Percentiles rank a stretch among this genome's conserved stretches.
phyloP scores from a whole-genome alignment of 1,140 invertebrate genomes.

The Daktulosphaira vitifoliae region DNA sequence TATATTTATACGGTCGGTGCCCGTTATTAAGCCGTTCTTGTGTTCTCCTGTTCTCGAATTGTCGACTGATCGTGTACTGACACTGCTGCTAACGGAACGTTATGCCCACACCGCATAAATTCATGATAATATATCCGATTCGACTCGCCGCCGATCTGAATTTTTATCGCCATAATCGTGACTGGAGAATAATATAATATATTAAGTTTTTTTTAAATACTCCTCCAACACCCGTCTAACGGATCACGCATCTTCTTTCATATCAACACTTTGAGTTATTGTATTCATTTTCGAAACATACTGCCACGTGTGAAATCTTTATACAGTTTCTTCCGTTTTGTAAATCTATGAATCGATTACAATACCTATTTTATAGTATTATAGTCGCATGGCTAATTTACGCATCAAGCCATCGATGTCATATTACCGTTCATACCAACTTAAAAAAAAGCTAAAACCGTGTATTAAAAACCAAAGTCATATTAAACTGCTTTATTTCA shows the following conservation, averaged over 20 bases:
- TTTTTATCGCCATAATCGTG: constrained; percentile 27
- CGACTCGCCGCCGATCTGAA: constrained; percentile 23
- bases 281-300: neutral
- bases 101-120: neutral
- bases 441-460: no score
- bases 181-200: constrained; percentile 30
- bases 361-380: constrained; percentile 9
- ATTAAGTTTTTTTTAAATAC: constrained; percentile 22
- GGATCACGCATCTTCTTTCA: neutral
- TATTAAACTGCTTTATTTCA: no score
- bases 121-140: constrained; percentile 21
- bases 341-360: constrained; percentile 2
- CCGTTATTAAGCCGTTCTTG: constrained; percentile 22
- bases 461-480: no score
- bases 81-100: constrained; percentile 27
- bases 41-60: no score
- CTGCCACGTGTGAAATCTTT: neutral
- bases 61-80: no score
- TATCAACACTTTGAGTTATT: neutral
- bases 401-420: neutral
- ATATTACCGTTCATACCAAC: no score
- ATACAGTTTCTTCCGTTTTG: no score
- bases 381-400: neutral
- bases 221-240: constrained; percentile 21
- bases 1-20: no score